These are phyloP conservation scores for Entelurus aequoreus DNA, from an alignment of 2,113 vertebrate genomes.

Conservation along the genomic window DNA sequence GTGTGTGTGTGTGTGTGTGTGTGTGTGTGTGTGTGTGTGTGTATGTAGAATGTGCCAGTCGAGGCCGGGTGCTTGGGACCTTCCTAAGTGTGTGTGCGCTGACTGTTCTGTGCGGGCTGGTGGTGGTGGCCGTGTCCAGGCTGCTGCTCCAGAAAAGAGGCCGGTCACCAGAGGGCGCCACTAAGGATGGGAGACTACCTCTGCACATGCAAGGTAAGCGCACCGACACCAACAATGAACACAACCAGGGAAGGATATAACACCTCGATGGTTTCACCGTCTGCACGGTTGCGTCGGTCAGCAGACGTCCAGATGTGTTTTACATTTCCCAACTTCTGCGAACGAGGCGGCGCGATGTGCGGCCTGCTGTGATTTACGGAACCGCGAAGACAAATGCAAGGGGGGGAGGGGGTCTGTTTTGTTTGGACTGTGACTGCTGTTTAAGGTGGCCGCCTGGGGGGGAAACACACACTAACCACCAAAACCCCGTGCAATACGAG, in stretches of 20 bases:
- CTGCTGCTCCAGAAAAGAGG: conserved; percentile 79
- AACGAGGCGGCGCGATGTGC: conserved; percentile 32
- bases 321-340: conserved; percentile 45
- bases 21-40: conserved; percentile 25
- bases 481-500: too few relatives aligned
- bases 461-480: too few relatives aligned
- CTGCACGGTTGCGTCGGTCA: conserved; percentile 17
- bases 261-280: neutral
- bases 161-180: conserved; percentile 67
- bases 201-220: conserved; percentile 79
- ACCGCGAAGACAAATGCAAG: conserved; percentile 29
- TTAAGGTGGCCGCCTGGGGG: too few relatives aligned
- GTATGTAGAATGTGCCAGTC: conserved; percentile 82
- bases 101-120: conserved; percentile 87
- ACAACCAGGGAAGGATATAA: neutral
- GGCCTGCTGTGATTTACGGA: conserved; percentile 30
- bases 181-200: conserved; percentile 71
- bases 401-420: neutral
- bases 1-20: conserved; percentile 4
- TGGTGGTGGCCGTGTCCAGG: conserved; percentile 82
- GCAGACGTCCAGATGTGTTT: conserved; percentile 47
- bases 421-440: too few relatives aligned
- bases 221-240: neutral
- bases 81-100: conserved; percentile 90
- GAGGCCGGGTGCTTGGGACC: conserved; percentile 78